Evolutionary conservation across 2,888 invertebrate species (phyloP).

Genomic region (Chymomyza amoena): DNA sequence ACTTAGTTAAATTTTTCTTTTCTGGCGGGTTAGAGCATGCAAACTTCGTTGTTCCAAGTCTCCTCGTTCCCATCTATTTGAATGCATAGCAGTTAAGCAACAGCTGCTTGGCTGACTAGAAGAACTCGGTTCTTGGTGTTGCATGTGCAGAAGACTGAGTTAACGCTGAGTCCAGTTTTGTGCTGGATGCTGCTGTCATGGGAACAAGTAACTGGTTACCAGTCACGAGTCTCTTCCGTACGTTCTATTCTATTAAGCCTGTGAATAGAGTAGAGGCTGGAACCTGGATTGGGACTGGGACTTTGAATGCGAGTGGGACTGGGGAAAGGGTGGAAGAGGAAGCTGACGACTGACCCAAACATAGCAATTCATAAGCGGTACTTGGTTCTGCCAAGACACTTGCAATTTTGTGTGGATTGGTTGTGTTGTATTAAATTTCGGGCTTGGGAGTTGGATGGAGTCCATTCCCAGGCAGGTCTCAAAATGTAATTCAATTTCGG

Average conservation of each 20-base stretch:
- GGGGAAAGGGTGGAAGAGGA: no score
- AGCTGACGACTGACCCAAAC: conserved; percentile 1
- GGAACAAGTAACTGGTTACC: conserved; percentile 50
- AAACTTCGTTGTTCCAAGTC: neutral
- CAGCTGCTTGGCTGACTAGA: neutral
- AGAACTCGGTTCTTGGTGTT: neutral
- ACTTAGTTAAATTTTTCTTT: no score
- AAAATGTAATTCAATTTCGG: conserved; percentile 57
- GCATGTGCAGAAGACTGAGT: neutral
- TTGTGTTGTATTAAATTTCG: conserved; percentile 11
- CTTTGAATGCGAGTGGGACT: neutral
- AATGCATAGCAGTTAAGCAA: neutral
- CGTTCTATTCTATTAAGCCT: conserved; percentile 43
- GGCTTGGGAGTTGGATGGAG: neutral
- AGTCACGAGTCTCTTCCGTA: conserved; percentile 58
- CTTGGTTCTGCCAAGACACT: conserved; percentile 39
- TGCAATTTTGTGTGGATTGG: conserved; percentile 59
- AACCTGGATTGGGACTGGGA: neutral
- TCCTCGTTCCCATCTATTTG: neutral
- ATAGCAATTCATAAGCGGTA: conserved; percentile 5
- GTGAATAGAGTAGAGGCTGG: neutral
- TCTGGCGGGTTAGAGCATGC: neutral
- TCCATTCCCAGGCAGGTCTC: conserved; percentile 15
- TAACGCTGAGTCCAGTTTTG: neutral
- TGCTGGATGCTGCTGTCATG: conserved; percentile 19